phyloP scores from a whole-genome alignment of 2,797 vertebrate species.

The Myotis pilosus region DNA sequence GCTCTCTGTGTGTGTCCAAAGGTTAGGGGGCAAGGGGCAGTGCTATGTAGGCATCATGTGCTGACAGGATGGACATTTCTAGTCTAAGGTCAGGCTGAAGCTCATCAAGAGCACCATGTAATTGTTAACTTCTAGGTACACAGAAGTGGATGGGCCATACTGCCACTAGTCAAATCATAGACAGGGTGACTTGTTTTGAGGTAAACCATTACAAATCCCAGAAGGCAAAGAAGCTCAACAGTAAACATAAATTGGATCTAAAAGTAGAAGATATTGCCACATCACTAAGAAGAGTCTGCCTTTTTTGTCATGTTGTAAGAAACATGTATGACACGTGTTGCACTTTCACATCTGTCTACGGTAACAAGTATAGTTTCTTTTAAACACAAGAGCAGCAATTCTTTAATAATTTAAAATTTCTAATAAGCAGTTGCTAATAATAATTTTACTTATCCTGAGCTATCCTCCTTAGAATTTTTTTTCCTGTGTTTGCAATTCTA shows the following conservation, averaged over 20 bases:
- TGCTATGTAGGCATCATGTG: neutral
- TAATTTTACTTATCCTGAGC: neutral
- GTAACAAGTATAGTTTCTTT: neutral
- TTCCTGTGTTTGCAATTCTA: neutral
- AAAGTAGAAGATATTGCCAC: neutral
- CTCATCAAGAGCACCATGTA: neutral
- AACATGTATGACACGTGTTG: neutral
- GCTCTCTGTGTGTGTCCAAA: neutral
- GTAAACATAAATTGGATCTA: neutral
- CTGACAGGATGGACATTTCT: neutral
- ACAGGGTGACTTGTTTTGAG: neutral
- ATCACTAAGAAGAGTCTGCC: neutral
- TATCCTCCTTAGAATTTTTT: neutral
- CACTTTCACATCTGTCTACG: neutral
- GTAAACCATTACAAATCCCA: neutral
- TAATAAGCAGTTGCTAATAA: neutral
- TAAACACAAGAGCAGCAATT: neutral
- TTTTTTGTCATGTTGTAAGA: too few relatives aligned
- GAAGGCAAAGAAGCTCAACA: neutral
- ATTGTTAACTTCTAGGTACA: neutral
- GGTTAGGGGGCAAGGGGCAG: neutral
- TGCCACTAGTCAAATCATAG: neutral
- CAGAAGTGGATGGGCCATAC: neutral
- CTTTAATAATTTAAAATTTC: neutral
- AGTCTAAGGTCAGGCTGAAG: neutral